Evolutionary conservation across 2,888 invertebrate species (phyloP), one percentile per base, ranked within the genome.

Genomic region (Toxonevra muliebris): DNA sequence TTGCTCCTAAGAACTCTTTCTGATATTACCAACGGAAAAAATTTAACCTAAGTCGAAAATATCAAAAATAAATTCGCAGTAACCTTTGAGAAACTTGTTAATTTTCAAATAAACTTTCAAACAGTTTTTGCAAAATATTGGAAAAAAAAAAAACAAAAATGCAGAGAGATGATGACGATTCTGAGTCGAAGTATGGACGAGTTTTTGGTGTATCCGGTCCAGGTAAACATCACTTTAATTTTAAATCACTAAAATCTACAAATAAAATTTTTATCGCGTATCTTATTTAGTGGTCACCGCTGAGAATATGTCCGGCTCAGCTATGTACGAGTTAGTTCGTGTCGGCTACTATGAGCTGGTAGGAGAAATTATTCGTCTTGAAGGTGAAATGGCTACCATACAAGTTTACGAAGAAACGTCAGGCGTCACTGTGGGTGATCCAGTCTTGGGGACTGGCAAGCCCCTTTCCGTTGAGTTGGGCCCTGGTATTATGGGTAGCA

Each of bases 301-400:
- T 72, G 97, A 98, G 86, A 93, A 93, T 84, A 99, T 99, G 99
- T 92, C 96, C 66, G 99, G 99, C 66, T 94, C 98, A 12, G 98
- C 98, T 88, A 99, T 99, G 98, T 99, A 98, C 91, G 98, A 99
- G 87, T 85, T 99, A 88, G 99, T 99, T 71, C 92, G 98, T 75
- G 99, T 99, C 42, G 99, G 99, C 0, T 97, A 99, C 87, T 90
- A 91, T 76, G 97, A 98, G 87, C 88, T 99, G 79, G 98, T 99
- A 10, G 99, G 99, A 70, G 99, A 99, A 88, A 99, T 99, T 87
- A 99, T 99, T 87, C 93, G 99, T 85, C 90, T 99, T 70, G 99
- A 99, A 87, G 98, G 98, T 65, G 98, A 99, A 87, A 95, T 97
- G 93, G 99, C 99, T 69, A 99, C 99, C 74, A 98, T 99, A 85